Percentiles rank a stretch among this genome's conserved stretches.
phyloP scores from a whole-genome alignment of 53 echinoderm and acorn worm species.

The Arbacia lixula region DNA sequence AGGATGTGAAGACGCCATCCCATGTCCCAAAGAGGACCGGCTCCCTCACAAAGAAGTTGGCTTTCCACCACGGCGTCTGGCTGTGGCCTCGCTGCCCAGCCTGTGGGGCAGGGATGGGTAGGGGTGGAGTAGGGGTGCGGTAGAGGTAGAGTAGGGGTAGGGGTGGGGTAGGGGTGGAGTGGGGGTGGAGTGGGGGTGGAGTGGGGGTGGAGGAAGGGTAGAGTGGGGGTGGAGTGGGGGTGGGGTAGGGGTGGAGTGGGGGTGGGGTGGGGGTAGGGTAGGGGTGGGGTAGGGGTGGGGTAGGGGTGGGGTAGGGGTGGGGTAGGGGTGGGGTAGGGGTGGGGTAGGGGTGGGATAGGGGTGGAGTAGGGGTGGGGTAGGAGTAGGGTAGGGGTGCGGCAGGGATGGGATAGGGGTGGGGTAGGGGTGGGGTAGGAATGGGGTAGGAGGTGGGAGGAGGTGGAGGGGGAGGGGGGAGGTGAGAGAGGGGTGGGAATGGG shows the following conservation, averaged over 20 bases:
- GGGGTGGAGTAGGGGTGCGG: neutral
- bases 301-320: neutral
- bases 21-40: slow-evolving; percentile 97
- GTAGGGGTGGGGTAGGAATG: neutral
- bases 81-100: slow-evolving; percentile 30
- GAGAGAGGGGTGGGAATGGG: neutral
- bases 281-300: neutral
- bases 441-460: neutral
- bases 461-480: neutral
- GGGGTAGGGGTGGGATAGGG: neutral
- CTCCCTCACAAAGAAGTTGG: slow-evolving; percentile 96
- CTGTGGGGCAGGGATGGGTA: neutral
- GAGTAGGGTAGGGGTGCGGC: too few relatives aligned
- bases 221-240: too few relatives aligned
- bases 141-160: neutral
- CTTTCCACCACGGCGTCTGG: slow-evolving; percentile 94
- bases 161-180: too few relatives aligned
- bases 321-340: neutral
- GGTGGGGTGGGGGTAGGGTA: neutral
- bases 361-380: too few relatives aligned
- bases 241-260: neutral
- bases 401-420: too few relatives aligned
- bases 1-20: slow-evolving; percentile 99
- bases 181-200: too few relatives aligned
- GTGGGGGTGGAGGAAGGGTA: too few relatives aligned